Base-by-base conservation (phyloP, 1,140 invertebrate species). In the Argopecten irradians region DNA sequence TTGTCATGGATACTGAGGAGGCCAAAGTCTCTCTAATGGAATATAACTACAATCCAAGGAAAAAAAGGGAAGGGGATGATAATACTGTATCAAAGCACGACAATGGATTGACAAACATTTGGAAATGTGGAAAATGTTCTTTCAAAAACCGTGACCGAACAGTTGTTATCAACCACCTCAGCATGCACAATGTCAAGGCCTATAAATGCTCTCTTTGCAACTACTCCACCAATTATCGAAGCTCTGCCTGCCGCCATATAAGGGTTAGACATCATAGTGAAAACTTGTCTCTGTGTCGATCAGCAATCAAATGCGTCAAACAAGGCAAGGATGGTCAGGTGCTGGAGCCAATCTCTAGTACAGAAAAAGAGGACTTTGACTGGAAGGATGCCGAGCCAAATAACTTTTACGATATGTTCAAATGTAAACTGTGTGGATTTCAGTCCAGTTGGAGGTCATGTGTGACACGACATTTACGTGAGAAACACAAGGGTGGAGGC, bases 91-190 rank as follows among this genome's bases (percentile, higher is more conserved):
- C 34, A 7, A 55, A 33, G 41, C 43, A 88, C n/a, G 82, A 83
- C 43, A 82, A 88, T 36, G 43, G 88, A 85, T 41, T 88, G 88
- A 84, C 88, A 84, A 86, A 88, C 28, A 88, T 94, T 0, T 95
- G 95, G 95, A 93, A 93, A 84, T 95, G 95, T 88, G 90, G 89
- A 13, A 93, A 92, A 83, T 95, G 95, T 91, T 82, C 89, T 19
- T 95, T 92, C 86, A 36, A 88, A 9, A 90, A 94, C 34, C 90
- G 87, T 19, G 90, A 93, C 33, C 92, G 91, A 36, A 89, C 92
- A 22, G 91, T 92, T 19, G 93, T 95, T 3, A 88, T 94, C 16
- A 91, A 89, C 8, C 94, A 95, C 89, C 89, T 95, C 55, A 90
- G 91, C 28, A 90, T 87, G 19, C 94, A 95, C 83, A 92, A 91